Base-by-base conservation (phyloP, 1,140 invertebrate species). In the Danaus melanippus region DNA sequence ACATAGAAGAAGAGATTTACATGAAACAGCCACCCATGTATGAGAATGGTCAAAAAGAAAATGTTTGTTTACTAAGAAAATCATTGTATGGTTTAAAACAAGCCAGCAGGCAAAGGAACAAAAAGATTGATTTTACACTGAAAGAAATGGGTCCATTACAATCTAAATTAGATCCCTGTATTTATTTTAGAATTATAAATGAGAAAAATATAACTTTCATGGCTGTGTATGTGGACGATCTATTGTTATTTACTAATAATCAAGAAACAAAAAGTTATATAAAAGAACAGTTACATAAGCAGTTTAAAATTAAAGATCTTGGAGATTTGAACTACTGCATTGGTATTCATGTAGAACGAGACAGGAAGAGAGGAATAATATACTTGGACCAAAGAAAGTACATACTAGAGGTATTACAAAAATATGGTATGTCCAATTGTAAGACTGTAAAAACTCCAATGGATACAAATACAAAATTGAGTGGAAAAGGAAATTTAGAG, bases 221-320 rank as follows among this genome's bases (percentile, higher is more conserved):
- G 12, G 59, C 67, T 12, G 40, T 50, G 3, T 69, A 64, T 62
- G 67, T 69, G 8, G 64, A 64, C 50, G 62, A 64, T 15, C 15
- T 15, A 3, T 15, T 15, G 3, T 15, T 15, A 15, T 15, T 15
- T 15, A 15, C 60, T 12, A 62, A 61, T 17, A 58, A 50, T 56
- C 9, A 4, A 11, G 12, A 50, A 8, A 43, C 53, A 15, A 62
- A 58, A 49, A 45, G 32, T 9, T 21, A 62, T 49, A 50, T 63
- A 11, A 65, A 62, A 15, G 42, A 58, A 51, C 12, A 66, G n/a
- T 48, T 60, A 9, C 5, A 42, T 2, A 53, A 55, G 15, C 4
- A 42, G 46, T 68, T 68, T 60, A 57, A 64, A 47, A 71, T 71
- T 9, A 67, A 67, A 12, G 58, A 72, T 43, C 48, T 72, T 6